phyloP scores from a whole-genome alignment of 2,797 vertebrate genomes.

The Phalloptychus januarius region DNA sequence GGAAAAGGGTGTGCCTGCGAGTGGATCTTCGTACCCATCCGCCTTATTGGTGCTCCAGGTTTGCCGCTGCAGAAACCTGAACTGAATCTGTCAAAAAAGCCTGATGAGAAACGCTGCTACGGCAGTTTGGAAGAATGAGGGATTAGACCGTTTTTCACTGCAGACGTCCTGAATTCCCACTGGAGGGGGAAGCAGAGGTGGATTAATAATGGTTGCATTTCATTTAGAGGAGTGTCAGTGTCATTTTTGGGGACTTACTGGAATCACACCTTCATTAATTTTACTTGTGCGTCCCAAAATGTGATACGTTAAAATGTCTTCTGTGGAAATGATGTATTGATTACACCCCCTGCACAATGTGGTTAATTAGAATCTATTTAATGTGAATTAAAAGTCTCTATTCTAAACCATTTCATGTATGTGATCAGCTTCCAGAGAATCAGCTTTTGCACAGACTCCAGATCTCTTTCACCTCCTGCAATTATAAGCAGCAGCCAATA shows the following conservation, averaged over 20 bases:
- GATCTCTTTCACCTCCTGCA: slow-evolving; percentile 6
- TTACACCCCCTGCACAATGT: slow-evolving; percentile 6
- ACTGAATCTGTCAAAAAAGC: slow-evolving; percentile 12
- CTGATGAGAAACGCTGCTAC: slow-evolving; percentile 9
- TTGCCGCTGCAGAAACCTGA: slow-evolving; percentile 7
- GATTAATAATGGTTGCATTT: slow-evolving; percentile 14
- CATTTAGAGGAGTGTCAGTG: slow-evolving; percentile 7
- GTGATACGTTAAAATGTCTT: slow-evolving; percentile 14
- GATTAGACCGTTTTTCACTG: slow-evolving; percentile 3
- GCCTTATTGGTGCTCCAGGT: not conserved
- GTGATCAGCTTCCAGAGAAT: not conserved
- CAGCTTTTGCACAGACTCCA: not conserved
- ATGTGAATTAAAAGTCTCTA: not conserved
- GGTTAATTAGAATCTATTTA: slow-evolving; percentile 25
- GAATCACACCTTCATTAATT: slow-evolving; percentile 18
- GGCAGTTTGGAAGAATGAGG: slow-evolving; percentile 24
- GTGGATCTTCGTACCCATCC: slow-evolving; percentile 1
- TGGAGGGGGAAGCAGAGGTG: not conserved
- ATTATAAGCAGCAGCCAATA: slow-evolving; percentile 9
- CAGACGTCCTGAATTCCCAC: slow-evolving; percentile 10
- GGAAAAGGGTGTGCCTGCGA: not conserved
- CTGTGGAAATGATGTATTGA: slow-evolving; percentile 24
- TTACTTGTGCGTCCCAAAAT: not conserved
- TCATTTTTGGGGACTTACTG: slow-evolving; percentile 12
- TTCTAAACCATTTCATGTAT: not conserved